Conservation (phyloP, 92 coral and sea anemone genomes). For the Siderastrea radians region DNA sequence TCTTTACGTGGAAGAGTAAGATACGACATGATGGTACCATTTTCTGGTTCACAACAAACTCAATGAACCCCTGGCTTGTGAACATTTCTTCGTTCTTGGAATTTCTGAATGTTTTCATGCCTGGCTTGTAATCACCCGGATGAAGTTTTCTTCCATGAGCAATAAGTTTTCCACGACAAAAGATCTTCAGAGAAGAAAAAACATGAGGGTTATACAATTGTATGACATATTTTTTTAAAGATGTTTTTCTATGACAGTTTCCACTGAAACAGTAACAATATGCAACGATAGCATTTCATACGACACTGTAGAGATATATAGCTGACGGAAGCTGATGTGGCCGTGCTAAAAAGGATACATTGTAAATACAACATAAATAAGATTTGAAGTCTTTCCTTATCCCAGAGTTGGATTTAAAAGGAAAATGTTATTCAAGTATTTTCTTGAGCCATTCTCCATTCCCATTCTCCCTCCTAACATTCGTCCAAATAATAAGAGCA, state of each 20-base stretch:
- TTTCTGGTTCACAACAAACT: slow-evolving; percentile 79
- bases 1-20: slow-evolving; percentile 78
- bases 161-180: slow-evolving; percentile 35
- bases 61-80: slow-evolving; percentile 54
- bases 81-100: slow-evolving; percentile 25
- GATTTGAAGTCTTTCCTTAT: too few relatives aligned
- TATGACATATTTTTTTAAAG: neutral
- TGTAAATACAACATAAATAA: too few relatives aligned
- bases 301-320: too few relatives aligned
- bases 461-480: too few relatives aligned
- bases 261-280: too few relatives aligned
- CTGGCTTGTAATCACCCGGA: neutral
- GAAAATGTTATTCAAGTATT: too few relatives aligned
- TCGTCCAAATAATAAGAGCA: too few relatives aligned
- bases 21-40: slow-evolving; percentile 94
- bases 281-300: too few relatives aligned
- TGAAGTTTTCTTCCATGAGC: slow-evolving; percentile 22
- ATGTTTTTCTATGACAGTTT: neutral
- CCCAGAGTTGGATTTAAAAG: too few relatives aligned
- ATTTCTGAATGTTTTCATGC: slow-evolving; percentile 10
- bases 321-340: too few relatives aligned
- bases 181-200: neutral
- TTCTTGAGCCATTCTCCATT: too few relatives aligned
- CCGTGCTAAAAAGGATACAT: too few relatives aligned
- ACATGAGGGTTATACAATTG: neutral